Base-by-base conservation (phyloP, 2,888 invertebrate genomes). In the Horisme vitalbata region DNA sequence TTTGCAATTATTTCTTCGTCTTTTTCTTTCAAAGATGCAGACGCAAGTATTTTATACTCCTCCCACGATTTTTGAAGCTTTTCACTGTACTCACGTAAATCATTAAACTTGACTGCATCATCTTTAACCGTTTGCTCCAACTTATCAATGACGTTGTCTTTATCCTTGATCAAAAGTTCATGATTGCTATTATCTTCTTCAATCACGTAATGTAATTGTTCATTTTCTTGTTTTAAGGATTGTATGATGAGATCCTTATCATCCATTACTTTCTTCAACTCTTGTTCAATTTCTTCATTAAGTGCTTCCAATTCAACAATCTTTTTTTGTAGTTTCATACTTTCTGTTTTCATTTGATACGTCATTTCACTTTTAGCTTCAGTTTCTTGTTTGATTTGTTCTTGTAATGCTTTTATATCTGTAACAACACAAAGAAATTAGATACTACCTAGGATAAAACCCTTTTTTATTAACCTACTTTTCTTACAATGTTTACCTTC, bases 131-230 rank as follows among this genome's bases (percentile, higher is more conserved):
- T 63, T 28, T 62, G 55, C 54, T 79, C 74, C 8, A 81, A 46
- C 20, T 58, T 63, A 38, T 73, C 69, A 27, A 80, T 74, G 6
- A 71, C 47, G 18, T 44, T 49, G 38, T 77, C 69, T 45, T 79
- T 79, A 45, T 76, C 77, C 57, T 72, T 75, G 4, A 75, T 27
- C 20, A 70, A 31, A 2, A 65, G 32, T 59, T 75, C 76, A 51
- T 73, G 69, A 23, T 56, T 75, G 45, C 61, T 75, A 11, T 71
- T 78, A 36, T 72, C 68, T 52, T 75, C 68, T 60, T 79, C 69
- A 30, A 77, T 66, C 1, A 63, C 60, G 45, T 64, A 66, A n/a
- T 70, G 74, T 46, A 79, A 45, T 12, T 75, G 70, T 45, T 70
- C 70, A 55, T 73, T 78, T 58, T 79, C 76, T 47, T 64, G 66